These are phyloP conservation scores for Drosophila seguyi DNA, from an alignment of 1,140 invertebrate species.

Conservation along the genomic window DNA sequence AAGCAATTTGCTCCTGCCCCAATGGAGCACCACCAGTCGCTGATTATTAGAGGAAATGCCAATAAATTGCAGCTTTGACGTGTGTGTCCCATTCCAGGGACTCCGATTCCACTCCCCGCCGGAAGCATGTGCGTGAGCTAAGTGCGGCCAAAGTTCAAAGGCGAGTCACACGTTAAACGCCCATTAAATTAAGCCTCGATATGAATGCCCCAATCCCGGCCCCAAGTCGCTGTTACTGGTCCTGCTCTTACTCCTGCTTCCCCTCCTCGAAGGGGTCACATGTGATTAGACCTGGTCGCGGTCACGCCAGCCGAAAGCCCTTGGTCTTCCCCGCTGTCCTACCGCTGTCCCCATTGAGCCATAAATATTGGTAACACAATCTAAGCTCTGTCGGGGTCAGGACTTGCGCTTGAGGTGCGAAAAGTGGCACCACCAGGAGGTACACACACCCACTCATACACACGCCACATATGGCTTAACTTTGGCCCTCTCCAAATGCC, in stretches of 20 bases:
- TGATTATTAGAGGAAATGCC: conserved; percentile 50
- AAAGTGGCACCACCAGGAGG: conserved; percentile 66
- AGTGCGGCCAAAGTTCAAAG: conserved; percentile 65
- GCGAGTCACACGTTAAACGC: conserved; percentile 73
- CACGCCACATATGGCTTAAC: conserved; percentile 26
- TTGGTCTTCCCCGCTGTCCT: conserved; percentile 15
- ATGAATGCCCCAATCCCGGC: conserved; percentile 25
- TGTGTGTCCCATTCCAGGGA: conserved; percentile 8
- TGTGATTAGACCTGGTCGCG: conserved; percentile 72
- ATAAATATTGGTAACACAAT: conserved; percentile 84
- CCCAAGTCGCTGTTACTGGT: neutral
- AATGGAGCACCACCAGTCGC: conserved; percentile 12
- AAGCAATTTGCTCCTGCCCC: conserved; percentile 12
- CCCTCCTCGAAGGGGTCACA: conserved; percentile 41
- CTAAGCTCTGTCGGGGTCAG: conserved; percentile 70
- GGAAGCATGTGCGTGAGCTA: conserved; percentile 49
- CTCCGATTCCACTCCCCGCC: conserved; percentile 9
- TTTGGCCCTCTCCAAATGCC: conserved; percentile 35
- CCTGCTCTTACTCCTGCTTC: neutral
- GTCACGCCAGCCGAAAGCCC: conserved; percentile 74
- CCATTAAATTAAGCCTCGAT: conserved; percentile 75
- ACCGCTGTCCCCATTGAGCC: conserved; percentile 78
- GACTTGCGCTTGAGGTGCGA: conserved; percentile 67
- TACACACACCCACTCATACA: conserved; percentile 7
- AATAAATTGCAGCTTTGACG: conserved; percentile 62